Conservation (phyloP, 1,140 invertebrate genomes). For the Drosophila pectinifera region DNA sequence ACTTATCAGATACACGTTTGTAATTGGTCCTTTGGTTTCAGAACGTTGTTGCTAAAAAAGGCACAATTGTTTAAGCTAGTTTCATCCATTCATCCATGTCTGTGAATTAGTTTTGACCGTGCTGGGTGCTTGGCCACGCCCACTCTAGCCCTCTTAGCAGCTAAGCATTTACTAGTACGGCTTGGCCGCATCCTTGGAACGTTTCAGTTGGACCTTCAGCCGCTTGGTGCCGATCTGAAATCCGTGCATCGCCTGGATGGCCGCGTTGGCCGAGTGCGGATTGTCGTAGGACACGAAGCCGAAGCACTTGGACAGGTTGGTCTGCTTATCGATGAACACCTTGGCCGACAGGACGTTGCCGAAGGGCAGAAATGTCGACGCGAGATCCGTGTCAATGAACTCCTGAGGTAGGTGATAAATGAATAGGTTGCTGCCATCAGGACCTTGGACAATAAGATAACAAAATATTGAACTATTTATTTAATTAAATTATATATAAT, state of each 20-base stretch:
- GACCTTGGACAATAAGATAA: constrained; percentile 88
- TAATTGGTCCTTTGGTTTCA: constrained; percentile 82
- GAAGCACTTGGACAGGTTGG: constrained; percentile 99
- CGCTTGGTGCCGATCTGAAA: constrained; percentile 99
- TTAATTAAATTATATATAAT: background rate
- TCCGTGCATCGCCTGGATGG: constrained; percentile 98
- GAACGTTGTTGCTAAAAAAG: constrained; percentile 61
- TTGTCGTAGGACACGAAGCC: constrained; percentile 99
- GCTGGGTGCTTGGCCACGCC: constrained; percentile 31
- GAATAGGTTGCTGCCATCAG: constrained; percentile 98
- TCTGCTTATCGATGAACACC: constrained; percentile 99
- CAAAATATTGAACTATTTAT: background rate
- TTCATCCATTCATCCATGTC: constrained; percentile 18
- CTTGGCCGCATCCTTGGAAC: constrained; percentile 95
- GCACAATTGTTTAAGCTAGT: constrained; percentile 67
- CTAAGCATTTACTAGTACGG: constrained; percentile 88
- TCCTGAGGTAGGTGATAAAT: constrained; percentile 99
- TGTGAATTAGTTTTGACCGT: constrained; percentile 21
- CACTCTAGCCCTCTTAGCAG: constrained; percentile 5
- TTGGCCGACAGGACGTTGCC: constrained; percentile 99
- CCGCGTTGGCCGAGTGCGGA: constrained; percentile 95
- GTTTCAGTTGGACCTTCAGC: constrained; percentile 98
- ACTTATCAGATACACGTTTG: constrained; percentile 65
- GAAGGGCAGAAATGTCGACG: constrained; percentile 97
- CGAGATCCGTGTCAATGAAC: constrained; percentile 97